Evolutionary conservation across 2,888 invertebrate genomes (phyloP).

Genomic region (Orchesella flavescens): DNA sequence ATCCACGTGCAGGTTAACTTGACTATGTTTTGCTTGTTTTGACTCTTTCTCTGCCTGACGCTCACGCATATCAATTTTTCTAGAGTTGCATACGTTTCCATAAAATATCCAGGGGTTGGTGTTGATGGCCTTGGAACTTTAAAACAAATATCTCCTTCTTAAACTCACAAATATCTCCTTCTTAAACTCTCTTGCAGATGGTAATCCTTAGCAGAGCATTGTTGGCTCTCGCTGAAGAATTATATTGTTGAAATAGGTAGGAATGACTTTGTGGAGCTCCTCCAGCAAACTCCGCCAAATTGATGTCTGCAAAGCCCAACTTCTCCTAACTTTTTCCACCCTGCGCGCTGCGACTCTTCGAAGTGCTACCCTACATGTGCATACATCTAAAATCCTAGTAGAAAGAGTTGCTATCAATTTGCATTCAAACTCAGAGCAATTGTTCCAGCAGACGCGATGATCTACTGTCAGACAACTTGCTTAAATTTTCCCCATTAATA

Average conservation of each 20-base stretch:
- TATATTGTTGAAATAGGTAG: conserved; percentile 68
- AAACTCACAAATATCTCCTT: conserved; percentile 71
- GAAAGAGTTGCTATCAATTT: conserved; percentile 77
- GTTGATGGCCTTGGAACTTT: conserved; percentile 64
- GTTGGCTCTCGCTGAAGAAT: conserved; percentile 67
- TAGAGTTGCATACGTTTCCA: no score
- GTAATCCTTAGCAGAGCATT: conserved; percentile 69
- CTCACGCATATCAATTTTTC: no score
- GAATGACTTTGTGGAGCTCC: conserved; percentile 70
- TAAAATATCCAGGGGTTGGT: conserved; percentile 63
- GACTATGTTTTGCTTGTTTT: conserved; percentile 62
- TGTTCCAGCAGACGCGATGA: conserved; percentile 76
- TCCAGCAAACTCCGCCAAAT: conserved; percentile 79
- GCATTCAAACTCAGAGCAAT: conserved; percentile 76
- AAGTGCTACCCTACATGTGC: conserved; percentile 77
- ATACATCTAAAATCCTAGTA: conserved; percentile 77
- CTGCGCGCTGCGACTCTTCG: conserved; percentile 77
- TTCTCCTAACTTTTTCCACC: conserved; percentile 78
- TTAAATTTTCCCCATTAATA: conserved; percentile 94
- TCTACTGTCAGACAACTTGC: conserved; percentile 79
- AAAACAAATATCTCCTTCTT: conserved; percentile 72
- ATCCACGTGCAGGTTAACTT: conserved; percentile 80
- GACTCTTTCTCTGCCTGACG: neutral
- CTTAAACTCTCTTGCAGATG: no score
- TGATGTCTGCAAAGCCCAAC: conserved; percentile 78